Evolutionary conservation across 2,113 vertebrate species (phyloP).

Genomic region (Apteryx mantelli): DNA sequence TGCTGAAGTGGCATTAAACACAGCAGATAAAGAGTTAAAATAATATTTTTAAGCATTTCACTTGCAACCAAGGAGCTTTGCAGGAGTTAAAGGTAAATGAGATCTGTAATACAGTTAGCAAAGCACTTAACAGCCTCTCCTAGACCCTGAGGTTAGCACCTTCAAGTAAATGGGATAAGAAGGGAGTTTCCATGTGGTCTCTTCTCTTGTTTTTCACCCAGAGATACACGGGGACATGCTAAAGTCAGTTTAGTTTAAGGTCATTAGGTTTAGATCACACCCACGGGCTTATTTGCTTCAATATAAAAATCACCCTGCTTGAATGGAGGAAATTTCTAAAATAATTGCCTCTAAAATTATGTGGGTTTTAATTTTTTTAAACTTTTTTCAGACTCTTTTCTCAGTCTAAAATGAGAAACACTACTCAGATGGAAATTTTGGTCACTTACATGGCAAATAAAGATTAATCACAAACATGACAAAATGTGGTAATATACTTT

Average conservation of each 20-base stretch:
- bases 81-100: background rate
- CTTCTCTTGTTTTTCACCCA: background rate
- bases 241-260: constrained; percentile 21
- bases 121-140: constrained; percentile 23
- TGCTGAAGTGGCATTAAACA: background rate
- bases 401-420: background rate
- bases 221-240: constrained; percentile 9
- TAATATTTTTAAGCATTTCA: background rate
- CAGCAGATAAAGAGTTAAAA: background rate
- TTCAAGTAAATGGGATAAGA: background rate
- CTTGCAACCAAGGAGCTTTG: background rate
- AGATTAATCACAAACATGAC: background rate
- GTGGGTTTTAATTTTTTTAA: background rate
- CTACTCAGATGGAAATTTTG: background rate
- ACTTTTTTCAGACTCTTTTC: background rate
- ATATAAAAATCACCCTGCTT: constrained; percentile 1
- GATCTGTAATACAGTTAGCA: background rate
- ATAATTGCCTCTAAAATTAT: background rate
- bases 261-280: background rate
- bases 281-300: background rate
- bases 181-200: background rate
- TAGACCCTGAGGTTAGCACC: constrained; percentile 21
- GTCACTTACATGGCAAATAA: background rate
- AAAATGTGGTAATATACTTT: background rate
- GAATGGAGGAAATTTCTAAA: background rate